phyloP scores from a whole-genome alignment of 2,113 vertebrate species.

The Psilopsiagon aurifrons region DNA sequence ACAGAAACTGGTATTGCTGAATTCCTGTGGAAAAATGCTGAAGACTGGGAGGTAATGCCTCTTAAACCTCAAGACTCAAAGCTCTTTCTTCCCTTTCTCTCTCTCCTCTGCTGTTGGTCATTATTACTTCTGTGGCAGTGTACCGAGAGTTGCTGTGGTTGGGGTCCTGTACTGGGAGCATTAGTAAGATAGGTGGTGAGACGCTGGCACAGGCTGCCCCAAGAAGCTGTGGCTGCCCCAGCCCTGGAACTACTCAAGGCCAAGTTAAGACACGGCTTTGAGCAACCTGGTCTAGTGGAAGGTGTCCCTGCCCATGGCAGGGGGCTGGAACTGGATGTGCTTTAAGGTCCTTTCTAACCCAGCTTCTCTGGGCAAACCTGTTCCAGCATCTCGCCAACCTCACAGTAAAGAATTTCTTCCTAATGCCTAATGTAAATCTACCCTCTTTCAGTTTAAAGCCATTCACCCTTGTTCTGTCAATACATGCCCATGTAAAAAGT shows the following conservation, averaged over 20 bases:
- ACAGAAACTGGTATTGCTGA: background rate
- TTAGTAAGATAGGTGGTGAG: background rate
- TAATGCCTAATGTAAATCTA: background rate
- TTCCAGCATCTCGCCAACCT: background rate
- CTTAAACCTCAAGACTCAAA: background rate
- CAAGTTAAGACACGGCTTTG: background rate
- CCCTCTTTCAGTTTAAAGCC: background rate
- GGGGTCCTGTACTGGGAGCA: background rate
- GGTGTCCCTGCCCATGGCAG: background rate
- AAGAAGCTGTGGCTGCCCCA: background rate
- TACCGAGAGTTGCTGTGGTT: rapidly evolving
- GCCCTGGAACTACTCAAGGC: background rate
- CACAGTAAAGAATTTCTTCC: background rate
- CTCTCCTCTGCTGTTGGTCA: rapidly evolving
- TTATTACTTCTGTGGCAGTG: background rate
- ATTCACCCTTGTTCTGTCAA: background rate
- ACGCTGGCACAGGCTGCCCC: background rate
- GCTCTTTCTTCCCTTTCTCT: background rate
- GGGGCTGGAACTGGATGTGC: background rate
- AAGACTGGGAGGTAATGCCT: rapidly evolving
- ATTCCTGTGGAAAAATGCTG: background rate
- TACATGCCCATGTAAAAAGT: background rate
- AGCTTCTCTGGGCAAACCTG: background rate
- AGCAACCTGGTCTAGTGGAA: background rate
- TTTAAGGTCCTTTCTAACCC: background rate